Conservation (phyloP, 1,140 invertebrate species). For the Drosophila pseudoananassae region DNA sequence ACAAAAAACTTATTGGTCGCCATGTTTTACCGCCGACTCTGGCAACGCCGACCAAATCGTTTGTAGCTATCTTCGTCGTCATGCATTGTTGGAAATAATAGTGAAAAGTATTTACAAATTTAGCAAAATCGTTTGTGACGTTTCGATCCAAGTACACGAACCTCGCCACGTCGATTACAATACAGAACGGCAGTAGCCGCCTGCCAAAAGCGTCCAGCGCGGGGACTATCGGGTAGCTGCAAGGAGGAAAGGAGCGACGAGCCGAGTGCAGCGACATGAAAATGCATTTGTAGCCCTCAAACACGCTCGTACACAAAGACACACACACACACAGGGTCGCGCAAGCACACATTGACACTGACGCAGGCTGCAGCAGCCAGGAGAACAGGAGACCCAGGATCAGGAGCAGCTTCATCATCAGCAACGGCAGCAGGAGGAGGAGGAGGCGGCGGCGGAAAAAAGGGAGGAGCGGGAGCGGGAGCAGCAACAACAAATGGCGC, state of each 20-base stretch:
- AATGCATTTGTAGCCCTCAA: conserved; percentile 71
- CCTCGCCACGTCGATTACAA: conserved; percentile 15
- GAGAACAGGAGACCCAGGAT: conserved; percentile 26
- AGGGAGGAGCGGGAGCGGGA: conserved; percentile 26
- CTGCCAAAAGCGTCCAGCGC: conserved; percentile 45
- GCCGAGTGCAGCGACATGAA: conserved; percentile 76
- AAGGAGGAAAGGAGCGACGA: conserved; percentile 41
- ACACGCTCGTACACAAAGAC: conserved; percentile 44
- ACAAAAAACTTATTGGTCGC: not conserved
- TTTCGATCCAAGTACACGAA: conserved; percentile 41
- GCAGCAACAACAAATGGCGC: conserved; percentile 85
- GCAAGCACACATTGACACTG: conserved; percentile 23
- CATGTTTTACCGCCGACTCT: not conserved
- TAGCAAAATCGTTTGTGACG: conserved; percentile 46
- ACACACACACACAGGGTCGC: conserved; percentile 25
- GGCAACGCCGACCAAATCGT: not conserved
- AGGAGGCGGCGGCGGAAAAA: conserved; percentile 46
- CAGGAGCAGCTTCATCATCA: conserved; percentile 28
- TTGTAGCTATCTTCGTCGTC: conserved; percentile 1
- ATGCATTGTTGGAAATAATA: conserved; percentile 27
- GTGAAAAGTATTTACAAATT: conserved; percentile 53
- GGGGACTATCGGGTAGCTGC: conserved; percentile 1
- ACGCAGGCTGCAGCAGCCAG: conserved; percentile 38
- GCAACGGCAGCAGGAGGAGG: conserved; percentile 16
- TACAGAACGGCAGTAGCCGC: conserved; percentile 28